Percentiles rank a stretch among this genome's conserved stretches.
Evolutionary conservation across 2,113 vertebrate species (phyloP).

Genomic region (Plectropomus leopardus): DNA sequence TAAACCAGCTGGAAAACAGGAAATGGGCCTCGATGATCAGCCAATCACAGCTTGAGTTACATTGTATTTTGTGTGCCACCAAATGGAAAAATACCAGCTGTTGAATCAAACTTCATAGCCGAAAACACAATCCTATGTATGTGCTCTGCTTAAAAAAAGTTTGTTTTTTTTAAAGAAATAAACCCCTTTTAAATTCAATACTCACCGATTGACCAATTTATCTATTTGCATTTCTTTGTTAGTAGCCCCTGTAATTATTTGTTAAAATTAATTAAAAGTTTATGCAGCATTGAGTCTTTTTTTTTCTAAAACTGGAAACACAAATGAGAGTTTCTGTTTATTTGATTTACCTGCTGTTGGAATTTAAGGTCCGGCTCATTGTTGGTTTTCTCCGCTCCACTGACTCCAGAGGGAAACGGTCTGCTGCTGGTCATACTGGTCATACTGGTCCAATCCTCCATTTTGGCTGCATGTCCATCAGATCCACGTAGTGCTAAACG

Average conservation of each 20-base stretch:
- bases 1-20: not conserved
- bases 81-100: not conserved
- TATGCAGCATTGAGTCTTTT: no score
- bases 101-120: not conserved
- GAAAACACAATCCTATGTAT: not conserved
- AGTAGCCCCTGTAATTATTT: not conserved
- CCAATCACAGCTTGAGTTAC: not conserved
- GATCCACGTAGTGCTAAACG: constrained; percentile 83
- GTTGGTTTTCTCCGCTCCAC: constrained; percentile 18
- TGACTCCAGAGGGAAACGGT: constrained; percentile 10
- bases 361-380: constrained; percentile 35
- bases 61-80: not conserved
- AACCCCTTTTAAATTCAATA: not conserved
- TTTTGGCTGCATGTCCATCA: constrained; percentile 88
- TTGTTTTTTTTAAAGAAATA: no score
- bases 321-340: not conserved
- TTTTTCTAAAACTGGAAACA: not conserved
- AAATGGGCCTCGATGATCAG: not conserved
- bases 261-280: not conserved
- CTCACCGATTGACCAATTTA: not conserved
- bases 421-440: constrained; percentile 80
- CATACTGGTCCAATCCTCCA: constrained; percentile 90
- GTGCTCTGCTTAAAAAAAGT: no score
- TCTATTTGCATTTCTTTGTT: not conserved
- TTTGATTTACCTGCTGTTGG: constrained; percentile 32